Percentiles rank a stretch among this genome's conserved stretches.
phyloP scores from a whole-genome alignment of 1,140 invertebrate genomes.

The Drosophila rufa region DNA sequence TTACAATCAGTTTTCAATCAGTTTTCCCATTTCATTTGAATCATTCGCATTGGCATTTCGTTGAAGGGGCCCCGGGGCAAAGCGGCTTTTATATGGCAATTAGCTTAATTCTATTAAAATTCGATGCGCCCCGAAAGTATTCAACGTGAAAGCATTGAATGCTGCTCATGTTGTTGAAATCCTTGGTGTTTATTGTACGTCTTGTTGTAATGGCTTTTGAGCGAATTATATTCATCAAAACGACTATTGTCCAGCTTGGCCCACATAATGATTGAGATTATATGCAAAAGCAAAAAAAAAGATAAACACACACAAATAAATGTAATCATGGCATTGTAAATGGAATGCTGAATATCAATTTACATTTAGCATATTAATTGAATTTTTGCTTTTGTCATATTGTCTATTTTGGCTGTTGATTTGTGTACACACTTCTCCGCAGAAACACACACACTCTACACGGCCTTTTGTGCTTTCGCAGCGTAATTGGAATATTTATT shows the following conservation, averaged over 20 bases:
- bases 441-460: not conserved
- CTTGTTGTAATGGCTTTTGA: conserved; percentile 31
- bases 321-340: conserved; percentile 54
- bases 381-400: conserved; percentile 72
- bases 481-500: conserved; percentile 80
- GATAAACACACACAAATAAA: conserved; percentile 45
- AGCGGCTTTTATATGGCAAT: conserved; percentile 69
- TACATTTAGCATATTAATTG: conserved; percentile 82
- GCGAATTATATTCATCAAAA: conserved; percentile 36
- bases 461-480: conserved; percentile 42
- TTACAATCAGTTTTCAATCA: conserved; percentile 70
- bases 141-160: conserved; percentile 15
- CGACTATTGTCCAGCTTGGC: conserved; percentile 13
- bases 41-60: conserved; percentile 24
- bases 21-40: conserved; percentile 47
- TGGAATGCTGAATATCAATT: conserved; percentile 70
- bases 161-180: conserved; percentile 7
- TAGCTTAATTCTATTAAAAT: conserved; percentile 78
- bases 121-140: conserved; percentile 39
- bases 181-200: not conserved
- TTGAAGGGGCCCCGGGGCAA: not conserved
- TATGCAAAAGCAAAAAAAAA: conserved; percentile 2
- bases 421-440: conserved; percentile 33
- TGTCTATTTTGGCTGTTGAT: conserved; percentile 54
- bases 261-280: conserved; percentile 47